These are phyloP conservation scores for Aporophyla nigra DNA, from an alignment of 2,888 invertebrate species.

Conservation along the genomic window DNA sequence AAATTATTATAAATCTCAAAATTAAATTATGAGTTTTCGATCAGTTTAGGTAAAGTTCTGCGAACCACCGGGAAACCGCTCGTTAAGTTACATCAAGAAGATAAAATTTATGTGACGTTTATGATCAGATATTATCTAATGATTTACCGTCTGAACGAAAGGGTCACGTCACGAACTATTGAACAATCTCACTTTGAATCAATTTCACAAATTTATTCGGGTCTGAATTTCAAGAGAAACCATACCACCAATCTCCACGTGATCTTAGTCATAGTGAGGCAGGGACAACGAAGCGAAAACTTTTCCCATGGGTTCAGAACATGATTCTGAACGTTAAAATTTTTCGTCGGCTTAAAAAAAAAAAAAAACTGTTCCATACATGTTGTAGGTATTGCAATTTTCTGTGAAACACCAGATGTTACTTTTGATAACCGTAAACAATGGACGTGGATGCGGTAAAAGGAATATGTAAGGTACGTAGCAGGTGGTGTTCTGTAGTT, in stretches of 20 bases:
- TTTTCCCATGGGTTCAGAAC: too few relatives aligned
- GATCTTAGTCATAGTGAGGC: too few relatives aligned
- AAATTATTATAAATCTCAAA: background rate
- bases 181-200: background rate
- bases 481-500: too few relatives aligned
- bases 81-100: background rate
- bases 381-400: too few relatives aligned
- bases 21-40: background rate
- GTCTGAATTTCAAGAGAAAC: background rate
- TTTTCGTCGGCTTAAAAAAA: too few relatives aligned
- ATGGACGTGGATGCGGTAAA: too few relatives aligned
- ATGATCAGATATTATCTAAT: conserved; percentile 8
- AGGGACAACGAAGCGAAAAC: too few relatives aligned
- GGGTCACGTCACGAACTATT: background rate
- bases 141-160: background rate
- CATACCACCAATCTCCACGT: background rate
- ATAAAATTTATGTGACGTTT: background rate
- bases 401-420: too few relatives aligned
- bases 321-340: too few relatives aligned
- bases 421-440: too few relatives aligned
- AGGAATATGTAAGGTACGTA: too few relatives aligned
- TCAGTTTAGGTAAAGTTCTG: conserved; percentile 1
- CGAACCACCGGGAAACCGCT: background rate
- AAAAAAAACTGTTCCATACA: too few relatives aligned
- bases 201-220: conserved; percentile 16